These are phyloP conservation scores for Hofmannophila pseudospretella DNA, from an alignment of 2,888 invertebrate species.

Conservation along the genomic window DNA sequence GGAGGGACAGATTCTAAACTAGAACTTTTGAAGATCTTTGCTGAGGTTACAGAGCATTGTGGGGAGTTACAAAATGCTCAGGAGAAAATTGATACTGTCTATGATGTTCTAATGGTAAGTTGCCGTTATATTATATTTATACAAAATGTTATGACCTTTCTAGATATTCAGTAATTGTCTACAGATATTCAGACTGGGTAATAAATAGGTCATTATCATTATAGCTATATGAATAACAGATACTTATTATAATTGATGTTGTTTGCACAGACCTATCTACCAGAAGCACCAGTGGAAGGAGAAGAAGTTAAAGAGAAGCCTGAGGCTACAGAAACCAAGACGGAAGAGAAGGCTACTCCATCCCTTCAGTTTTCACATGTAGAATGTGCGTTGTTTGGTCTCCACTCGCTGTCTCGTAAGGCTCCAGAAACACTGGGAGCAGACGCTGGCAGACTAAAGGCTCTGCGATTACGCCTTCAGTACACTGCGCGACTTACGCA, in stretches of 20 bases:
- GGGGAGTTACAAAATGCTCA: constrained; percentile 87
- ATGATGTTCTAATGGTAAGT: constrained; percentile 87
- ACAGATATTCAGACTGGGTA: too few species aligned
- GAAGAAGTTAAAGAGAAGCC: constrained; percentile 41
- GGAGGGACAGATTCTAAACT: constrained; percentile 82
- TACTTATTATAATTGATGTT: too few species aligned
- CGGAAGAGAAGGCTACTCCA: constrained; percentile 79
- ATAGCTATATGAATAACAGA: neutral
- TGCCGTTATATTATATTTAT: too few species aligned
- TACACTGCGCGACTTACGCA: constrained; percentile 95
- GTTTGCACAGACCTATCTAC: constrained; percentile 87
- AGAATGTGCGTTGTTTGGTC: constrained; percentile 90
- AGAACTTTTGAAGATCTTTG: constrained; percentile 90
- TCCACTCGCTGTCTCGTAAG: constrained; percentile 87
- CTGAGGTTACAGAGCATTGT: constrained; percentile 88
- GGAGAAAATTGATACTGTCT: constrained; percentile 85
- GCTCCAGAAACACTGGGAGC: constrained; percentile 85
- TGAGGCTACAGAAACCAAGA: constrained; percentile 35
- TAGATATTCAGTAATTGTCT: too few species aligned
- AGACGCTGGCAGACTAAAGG: constrained; percentile 86
- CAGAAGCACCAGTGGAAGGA: constrained; percentile 87
- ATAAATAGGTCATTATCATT: too few species aligned
- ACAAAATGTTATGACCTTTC: too few species aligned
- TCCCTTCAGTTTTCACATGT: constrained; percentile 95
- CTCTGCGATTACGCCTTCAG: constrained; percentile 90